These are phyloP conservation scores for Pheosia gnoma DNA, from an alignment of 2,888 invertebrate species.

Conservation along the genomic window DNA sequence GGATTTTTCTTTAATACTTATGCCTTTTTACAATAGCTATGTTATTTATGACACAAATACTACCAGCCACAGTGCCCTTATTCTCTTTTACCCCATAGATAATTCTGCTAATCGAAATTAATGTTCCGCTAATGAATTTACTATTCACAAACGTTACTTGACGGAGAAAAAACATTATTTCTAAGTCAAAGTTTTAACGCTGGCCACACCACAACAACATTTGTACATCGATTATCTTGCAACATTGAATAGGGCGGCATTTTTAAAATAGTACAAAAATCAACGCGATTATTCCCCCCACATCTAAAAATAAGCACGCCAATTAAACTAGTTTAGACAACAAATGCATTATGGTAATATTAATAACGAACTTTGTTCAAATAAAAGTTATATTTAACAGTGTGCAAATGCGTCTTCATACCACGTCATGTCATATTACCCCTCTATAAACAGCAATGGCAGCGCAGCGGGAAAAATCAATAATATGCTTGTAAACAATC, in stretches of 20 bases:
- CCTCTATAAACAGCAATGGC: conserved; percentile 27
- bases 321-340: background rate
- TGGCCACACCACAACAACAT: background rate
- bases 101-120: too few relatives aligned
- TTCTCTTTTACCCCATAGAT: too few relatives aligned
- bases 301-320: background rate
- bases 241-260: background rate
- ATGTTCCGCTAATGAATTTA: too few relatives aligned
- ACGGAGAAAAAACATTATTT: too few relatives aligned
- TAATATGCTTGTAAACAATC: conserved; percentile 80
- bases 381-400: background rate
- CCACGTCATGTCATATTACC: conserved; percentile 21
- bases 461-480: conserved; percentile 66
- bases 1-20: conserved; percentile 18
- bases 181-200: background rate
- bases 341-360: background rate
- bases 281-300: background rate
- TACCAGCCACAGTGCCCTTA: too few relatives aligned
- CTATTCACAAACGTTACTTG: too few relatives aligned
- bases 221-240: background rate
- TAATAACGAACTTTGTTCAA: background rate
- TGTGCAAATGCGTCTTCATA: background rate
- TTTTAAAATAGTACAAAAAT: background rate
- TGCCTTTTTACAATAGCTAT: background rate
- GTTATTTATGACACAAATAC: too few relatives aligned